These are phyloP conservation scores for Cynocephalus volans DNA, from an alignment of 2,113 vertebrate genomes.

Conservation along the genomic window DNA sequence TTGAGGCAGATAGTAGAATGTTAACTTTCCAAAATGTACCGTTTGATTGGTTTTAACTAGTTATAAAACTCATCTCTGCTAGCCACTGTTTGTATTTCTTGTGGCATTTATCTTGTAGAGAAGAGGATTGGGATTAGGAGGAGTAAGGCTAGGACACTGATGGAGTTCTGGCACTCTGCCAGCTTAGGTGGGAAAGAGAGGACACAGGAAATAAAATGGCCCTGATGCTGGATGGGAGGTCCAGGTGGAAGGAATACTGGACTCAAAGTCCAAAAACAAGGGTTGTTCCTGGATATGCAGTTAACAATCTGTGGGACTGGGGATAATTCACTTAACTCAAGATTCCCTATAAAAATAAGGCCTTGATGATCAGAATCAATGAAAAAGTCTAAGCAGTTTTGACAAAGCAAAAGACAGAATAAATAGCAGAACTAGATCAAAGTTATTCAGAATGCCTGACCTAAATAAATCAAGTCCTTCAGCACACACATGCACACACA, in stretches of 20 bases:
- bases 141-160: not conserved
- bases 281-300: not conserved
- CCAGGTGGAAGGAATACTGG: not conserved
- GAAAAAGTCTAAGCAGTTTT: conserved; percentile 36
- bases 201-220: not conserved
- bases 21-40: not conserved
- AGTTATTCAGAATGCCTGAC: conserved; percentile 13
- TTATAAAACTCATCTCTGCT: not conserved
- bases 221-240: not conserved
- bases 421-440: not conserved
- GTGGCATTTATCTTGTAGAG: not conserved
- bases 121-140: not conserved
- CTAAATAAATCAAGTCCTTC: not conserved
- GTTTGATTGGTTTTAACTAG: not conserved
- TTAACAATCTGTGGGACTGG: not conserved
- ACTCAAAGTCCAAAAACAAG: not conserved
- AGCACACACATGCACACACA: not conserved
- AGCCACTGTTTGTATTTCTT: not conserved
- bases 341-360: not conserved
- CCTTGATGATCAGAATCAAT: not conserved
- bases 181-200: not conserved
- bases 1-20: not conserved
- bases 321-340: not conserved
- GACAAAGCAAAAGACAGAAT: not conserved
- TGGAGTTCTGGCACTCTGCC: not conserved